These are phyloP conservation scores for Delphinapterus leucas DNA, from an alignment of 2,113 vertebrate species.

Conservation along the genomic window DNA sequence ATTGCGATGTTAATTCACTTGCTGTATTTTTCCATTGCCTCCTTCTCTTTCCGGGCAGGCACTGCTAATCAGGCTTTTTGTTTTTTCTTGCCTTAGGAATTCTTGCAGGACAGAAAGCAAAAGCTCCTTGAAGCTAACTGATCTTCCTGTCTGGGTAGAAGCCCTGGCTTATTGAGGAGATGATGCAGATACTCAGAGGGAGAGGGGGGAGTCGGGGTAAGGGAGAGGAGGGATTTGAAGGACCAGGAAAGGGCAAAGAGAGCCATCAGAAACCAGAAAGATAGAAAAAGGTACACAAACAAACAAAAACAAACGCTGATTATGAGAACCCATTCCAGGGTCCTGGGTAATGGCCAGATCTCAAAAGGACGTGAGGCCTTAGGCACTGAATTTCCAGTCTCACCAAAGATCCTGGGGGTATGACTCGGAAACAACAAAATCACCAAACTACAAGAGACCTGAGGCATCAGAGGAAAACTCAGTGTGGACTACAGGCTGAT, in stretches of 20 bases:
- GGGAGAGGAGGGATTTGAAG: not conserved
- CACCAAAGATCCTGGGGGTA: not conserved
- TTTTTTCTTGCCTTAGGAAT: slow-evolving; percentile 15
- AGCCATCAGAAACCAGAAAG: not conserved
- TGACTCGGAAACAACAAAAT: slow-evolving; percentile 13
- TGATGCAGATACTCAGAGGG: not conserved
- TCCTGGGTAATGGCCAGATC: not conserved
- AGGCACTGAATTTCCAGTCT: not conserved
- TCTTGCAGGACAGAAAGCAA: slow-evolving; percentile 37
- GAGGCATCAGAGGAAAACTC: not conserved
- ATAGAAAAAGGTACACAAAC: not conserved
- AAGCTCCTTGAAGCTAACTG: slow-evolving; percentile 10
- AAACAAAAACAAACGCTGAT: not conserved
- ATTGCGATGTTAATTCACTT: not conserved
- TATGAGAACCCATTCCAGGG: not conserved
- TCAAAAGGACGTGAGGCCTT: not conserved
- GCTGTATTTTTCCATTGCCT: slow-evolving; percentile 51
- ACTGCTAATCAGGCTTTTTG: not conserved
- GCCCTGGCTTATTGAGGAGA: not conserved
- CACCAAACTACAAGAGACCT: not conserved
- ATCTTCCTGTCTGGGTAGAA: slow-evolving; percentile 2
- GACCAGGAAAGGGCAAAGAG: not conserved
- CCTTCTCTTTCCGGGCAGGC: slow-evolving; percentile 14
- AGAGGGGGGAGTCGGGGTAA: not conserved
- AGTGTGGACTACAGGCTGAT: not conserved